Evolutionary conservation across 2,113 vertebrate genomes (phyloP).

Genomic region (Rhabdornis inornatus): DNA sequence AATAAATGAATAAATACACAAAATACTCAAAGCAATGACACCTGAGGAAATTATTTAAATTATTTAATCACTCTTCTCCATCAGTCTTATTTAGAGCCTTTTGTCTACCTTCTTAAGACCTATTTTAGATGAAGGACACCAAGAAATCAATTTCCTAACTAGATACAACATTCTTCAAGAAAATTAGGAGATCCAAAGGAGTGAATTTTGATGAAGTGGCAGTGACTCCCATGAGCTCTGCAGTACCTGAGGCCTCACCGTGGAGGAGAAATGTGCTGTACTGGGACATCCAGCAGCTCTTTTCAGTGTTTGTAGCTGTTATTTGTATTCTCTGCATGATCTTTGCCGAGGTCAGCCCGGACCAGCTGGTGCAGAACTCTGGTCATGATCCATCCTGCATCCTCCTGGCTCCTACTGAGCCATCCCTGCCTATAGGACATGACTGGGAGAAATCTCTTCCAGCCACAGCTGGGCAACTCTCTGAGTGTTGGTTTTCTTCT

Average conservation of each 20-base stretch:
- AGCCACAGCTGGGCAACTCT: neutral
- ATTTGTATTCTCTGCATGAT: neutral
- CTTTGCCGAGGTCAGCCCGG: neutral
- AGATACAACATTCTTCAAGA: neutral
- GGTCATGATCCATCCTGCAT: neutral
- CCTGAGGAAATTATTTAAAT: neutral
- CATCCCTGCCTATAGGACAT: neutral
- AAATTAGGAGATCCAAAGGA: neutral
- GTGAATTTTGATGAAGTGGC: neutral
- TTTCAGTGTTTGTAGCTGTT: neutral
- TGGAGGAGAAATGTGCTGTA: neutral
- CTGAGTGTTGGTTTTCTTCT: neutral
- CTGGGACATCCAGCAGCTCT: neutral
- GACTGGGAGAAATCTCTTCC: neutral
- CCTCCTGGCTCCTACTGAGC: neutral
- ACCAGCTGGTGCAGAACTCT: neutral
- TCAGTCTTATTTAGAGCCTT: neutral
- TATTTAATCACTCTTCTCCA: neutral
- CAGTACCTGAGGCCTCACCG: too few species aligned
- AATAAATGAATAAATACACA: neutral
- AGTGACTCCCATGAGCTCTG: neutral
- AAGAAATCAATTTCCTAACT: neutral
- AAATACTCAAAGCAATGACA: neutral
- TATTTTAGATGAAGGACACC: neutral
- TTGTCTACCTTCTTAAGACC: neutral